Evolutionary conservation across 1,140 invertebrate species (phyloP), one percentile per base, ranked within the genome.

Genomic region (Littorina saxatilis): DNA sequence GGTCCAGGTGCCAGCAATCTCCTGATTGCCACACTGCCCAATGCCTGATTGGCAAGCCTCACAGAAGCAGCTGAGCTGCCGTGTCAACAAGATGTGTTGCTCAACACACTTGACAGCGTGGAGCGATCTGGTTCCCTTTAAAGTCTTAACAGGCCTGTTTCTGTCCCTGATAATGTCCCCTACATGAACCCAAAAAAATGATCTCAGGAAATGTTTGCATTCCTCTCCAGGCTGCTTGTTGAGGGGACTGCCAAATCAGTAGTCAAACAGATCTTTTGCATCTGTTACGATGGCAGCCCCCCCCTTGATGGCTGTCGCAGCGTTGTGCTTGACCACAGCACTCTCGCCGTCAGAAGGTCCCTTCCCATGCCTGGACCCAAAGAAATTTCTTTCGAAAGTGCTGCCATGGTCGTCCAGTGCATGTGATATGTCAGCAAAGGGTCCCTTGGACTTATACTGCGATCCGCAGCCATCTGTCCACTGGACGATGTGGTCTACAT

Each of bases 391-490:
- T 39, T 83, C 79, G 1, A 58, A 3, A 20, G 17, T 40, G 27
- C 5, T 27, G 50, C 68, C 20, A 15, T 77, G 75, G 47, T 83
- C 84, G 20, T 66, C 68, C 23, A 29, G n/a, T 20, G 73, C 58
- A 74, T 2, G 75, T 29, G 58, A 43, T 4, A 83, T 68, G 72
- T 85, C 80, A 0, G 40, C 68, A 47, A 83, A 79, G 1, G 82
- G 84, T 29, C 50, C 75, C n/a, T 82, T 79, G n/a, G 82, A 83
- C 50, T 83, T 83, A 77, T n/a, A n/a, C n/a, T n/a, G n/a, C n/a
- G n/a, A n/a, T n/a, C n/a, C n/a, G n/a, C n/a, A n/a, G n/a, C n/a
- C 83, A 85, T 85, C 82, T 23, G 84, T 83, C 39, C 81, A 85
- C 61, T 85, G 72, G 35, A 82, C 75, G n/a, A 79, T 37, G 23